A percentile compares a stretch with the other conserved stretches of the same genome.
Evolutionary conservation across 2,113 vertebrate species (phyloP).

Genomic region (Chrysochloris asiatica): DNA sequence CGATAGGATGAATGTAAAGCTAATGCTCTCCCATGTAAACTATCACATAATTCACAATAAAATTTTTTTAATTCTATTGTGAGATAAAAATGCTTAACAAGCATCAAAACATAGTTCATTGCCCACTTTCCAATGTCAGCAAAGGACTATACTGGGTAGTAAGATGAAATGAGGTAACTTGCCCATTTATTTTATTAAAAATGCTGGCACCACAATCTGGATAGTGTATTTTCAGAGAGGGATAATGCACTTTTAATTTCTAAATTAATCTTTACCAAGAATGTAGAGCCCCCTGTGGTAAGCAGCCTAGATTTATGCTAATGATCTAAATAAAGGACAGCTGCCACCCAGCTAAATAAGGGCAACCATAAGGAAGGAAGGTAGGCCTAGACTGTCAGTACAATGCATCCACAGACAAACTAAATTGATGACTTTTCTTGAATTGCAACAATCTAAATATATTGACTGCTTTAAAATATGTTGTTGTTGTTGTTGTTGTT

Average conservation of each 20-base stretch:
- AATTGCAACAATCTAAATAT: conserved; percentile 23
- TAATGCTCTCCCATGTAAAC: too few species aligned
- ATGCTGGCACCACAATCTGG: conserved; percentile 11
- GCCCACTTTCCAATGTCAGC: neutral
- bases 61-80: too few species aligned
- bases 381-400: neutral
- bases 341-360: neutral
- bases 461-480: conserved; percentile 28
- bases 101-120: neutral
- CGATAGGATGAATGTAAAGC: too few species aligned
- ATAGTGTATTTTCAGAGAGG: conserved; percentile 53
- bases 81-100: conserved; percentile 20
- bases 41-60: too few species aligned
- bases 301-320: neutral
- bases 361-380: neutral
- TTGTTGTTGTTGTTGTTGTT: too few species aligned
- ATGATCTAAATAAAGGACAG: conserved; percentile 17
- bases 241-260: conserved; percentile 71
- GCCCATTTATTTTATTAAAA: conserved; percentile 61
- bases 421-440: conserved; percentile 32
- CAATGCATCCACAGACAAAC: neutral
- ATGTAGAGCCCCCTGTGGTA: neutral
- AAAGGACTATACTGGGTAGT: conserved; percentile 39
- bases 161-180: conserved; percentile 46
- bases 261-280: conserved; percentile 67